phyloP scores from a whole-genome alignment of 2,888 invertebrate species.

The Hirtodrosophila confusa region DNA sequence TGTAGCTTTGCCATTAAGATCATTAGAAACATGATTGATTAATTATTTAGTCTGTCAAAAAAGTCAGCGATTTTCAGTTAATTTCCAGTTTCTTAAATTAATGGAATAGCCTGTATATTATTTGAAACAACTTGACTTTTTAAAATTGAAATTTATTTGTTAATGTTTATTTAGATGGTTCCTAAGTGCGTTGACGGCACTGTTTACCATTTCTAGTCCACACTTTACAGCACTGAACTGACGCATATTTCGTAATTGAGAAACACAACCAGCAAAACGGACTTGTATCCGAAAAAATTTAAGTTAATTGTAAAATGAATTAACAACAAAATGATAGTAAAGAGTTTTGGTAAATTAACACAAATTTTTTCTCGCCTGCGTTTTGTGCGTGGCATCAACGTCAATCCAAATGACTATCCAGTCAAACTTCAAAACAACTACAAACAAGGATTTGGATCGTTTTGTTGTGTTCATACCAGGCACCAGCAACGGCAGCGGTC shows the following conservation, averaged over 20 bases:
- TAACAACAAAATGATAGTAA: constrained; percentile 58
- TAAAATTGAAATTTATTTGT: too few relatives aligned
- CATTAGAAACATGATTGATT: too few relatives aligned
- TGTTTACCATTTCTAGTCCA: background rate
- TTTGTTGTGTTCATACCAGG: constrained; percentile 1
- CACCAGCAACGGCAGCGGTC: constrained; percentile 6
- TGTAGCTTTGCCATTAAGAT: too few relatives aligned
- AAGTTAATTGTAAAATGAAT: constrained; percentile 46
- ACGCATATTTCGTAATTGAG: constrained; percentile 60
- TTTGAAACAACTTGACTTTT: too few relatives aligned
- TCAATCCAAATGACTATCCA: constrained; percentile 8
- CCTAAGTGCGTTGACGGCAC: background rate
- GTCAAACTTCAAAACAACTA: constrained; percentile 7
- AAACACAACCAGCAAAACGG: constrained; percentile 8
- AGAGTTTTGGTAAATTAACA: constrained; percentile 55
- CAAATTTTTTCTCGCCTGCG: constrained; percentile 46
- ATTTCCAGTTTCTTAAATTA: too few relatives aligned
- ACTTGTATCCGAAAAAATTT: constrained; percentile 19
- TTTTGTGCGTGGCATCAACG: constrained; percentile 9
- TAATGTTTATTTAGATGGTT: too few relatives aligned
- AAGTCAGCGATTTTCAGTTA: too few relatives aligned
- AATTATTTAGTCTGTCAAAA: too few relatives aligned
- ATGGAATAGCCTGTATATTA: too few relatives aligned
- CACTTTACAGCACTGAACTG: constrained; percentile 43
- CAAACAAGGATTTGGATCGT: constrained; percentile 13